Evolutionary conservation across 2,888 invertebrate species (phyloP), one percentile per base, ranked within the genome.

Genomic region (Drosophila lutescens): DNA sequence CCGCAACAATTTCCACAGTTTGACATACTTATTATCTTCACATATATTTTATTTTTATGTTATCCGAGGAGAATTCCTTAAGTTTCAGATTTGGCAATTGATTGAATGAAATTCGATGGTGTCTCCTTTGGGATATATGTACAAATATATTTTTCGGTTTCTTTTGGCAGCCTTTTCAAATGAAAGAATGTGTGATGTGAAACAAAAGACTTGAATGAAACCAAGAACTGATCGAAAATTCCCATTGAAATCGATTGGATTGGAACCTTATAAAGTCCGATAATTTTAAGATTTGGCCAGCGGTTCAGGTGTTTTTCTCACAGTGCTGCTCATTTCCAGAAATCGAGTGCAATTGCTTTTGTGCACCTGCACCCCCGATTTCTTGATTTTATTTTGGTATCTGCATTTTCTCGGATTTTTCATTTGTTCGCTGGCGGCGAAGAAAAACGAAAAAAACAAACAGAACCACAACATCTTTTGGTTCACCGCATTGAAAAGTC

Each of bases 81-180:
- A 20, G 49, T 74, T 71, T 71, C 53, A 56, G 9, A 49, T 49
- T 73, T 50, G 55, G 46, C 61, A 85, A 82, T 86, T 82, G 86
- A 82, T 88, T 82, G 86, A 88, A 82, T 82, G 80, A 88, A 86
- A 88, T 79, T 77, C 40, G 79, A 85, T 65, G 61, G 71, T 43
- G 51, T 65, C 38, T 12, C 17, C 49, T 30, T 57, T 58, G 26
- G 34, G 17, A 9, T 50, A 38, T 34, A 20, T 20, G 20, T 20
- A 10, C 2, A 34, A 10, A 10, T 34, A 10, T 34, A 10, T 12
- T 26, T 46, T 34, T 44, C 43, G 77, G 82, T 66, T 73, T 68
- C 67, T 65, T 60, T 83, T 71, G 57, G 57, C 65, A 32, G 47
- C 6, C 15, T 51, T 75, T 86, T 81, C 78, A 67, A 78, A 78